Evolutionary conservation across 2,888 invertebrate species (phyloP), one percentile per base, ranked within the genome.

Genomic region (Cosmia pyralina): DNA sequence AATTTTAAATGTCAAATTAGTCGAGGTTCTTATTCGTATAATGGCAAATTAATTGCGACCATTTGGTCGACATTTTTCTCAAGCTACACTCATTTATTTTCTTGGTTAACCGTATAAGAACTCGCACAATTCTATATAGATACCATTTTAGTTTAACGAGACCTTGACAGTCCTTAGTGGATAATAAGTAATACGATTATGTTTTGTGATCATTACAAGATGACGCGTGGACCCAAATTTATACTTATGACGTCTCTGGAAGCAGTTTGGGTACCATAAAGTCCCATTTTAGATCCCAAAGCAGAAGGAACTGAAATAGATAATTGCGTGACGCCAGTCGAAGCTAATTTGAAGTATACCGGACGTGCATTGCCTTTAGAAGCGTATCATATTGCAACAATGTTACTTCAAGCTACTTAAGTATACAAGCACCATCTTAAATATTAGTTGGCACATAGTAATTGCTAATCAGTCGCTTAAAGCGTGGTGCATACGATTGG

Each of bases 171-270:
- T 88, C 94, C 94, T 92, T 93, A 92, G 79, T 89, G 84, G 90
- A 92, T 89, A 90, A 89, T 87, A 91, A 92, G 2, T 38, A 4
- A 38, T 90, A 86, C 92, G 90, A 93, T 92, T 92, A 90, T 91
- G 82, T 85, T 89, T 88, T 83, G 87, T 86, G 88, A 87, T 88
- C 89, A 91, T 93, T 91, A 91, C 85, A 84, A 85, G 87, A 87
- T 94, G 95, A 94, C 94, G 93, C 92, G 87, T 89, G 92, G 90
- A 90, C 88, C 93, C 93, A 91, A 93, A 94, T 92, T 87, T 89
- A 94, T 92, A 90, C 90, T 71, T 86, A 90, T 94, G 94, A 95
- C 94, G 94, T 93, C 90, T 92, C 88, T 84, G 69, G 72, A 79
- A 83, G 89, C 83, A 84, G 82, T 90, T 91, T 85, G 81, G 86